Percentiles rank a stretch among this genome's conserved stretches.
phyloP scores from a whole-genome alignment of 1,140 invertebrate species.

The Penaeus japonicus region DNA sequence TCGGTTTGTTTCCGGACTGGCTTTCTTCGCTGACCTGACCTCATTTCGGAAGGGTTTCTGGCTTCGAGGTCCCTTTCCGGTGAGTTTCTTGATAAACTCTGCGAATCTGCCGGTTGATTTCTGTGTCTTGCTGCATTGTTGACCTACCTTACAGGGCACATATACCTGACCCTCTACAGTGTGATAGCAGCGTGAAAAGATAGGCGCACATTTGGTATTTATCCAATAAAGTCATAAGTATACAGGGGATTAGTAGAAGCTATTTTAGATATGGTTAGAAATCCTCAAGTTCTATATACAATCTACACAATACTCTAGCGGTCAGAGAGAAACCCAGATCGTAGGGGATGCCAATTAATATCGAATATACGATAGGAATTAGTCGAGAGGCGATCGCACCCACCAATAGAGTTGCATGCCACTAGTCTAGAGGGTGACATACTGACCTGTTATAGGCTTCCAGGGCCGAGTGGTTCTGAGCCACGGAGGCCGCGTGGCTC shows the following conservation, averaged over 20 bases:
- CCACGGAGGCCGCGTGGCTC: neutral
- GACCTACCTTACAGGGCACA: neutral
- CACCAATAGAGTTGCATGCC: neutral
- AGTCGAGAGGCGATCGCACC: neutral
- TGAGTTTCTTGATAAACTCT: neutral
- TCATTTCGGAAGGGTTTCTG: no score
- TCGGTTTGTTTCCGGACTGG: no score
- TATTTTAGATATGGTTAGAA: neutral
- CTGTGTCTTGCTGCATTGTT: neutral
- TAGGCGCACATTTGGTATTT: neutral
- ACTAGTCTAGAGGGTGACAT: neutral
- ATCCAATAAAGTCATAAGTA: neutral
- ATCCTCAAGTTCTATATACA: no score
- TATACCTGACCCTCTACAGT: neutral
- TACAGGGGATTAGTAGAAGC: neutral
- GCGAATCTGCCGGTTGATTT: neutral
- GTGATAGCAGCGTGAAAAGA: neutral
- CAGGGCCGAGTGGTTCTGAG: conserved; percentile 21
- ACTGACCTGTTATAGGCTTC: conserved; percentile 35
- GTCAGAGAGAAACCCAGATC: no score
- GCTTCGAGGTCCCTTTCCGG: neutral
- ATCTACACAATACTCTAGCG: no score
- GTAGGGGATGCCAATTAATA: neutral
- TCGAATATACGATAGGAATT: neutral
- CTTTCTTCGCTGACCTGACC: no score